Conservation (phyloP, 2,797 vertebrate species). For the Macropus fuliginosus region DNA sequence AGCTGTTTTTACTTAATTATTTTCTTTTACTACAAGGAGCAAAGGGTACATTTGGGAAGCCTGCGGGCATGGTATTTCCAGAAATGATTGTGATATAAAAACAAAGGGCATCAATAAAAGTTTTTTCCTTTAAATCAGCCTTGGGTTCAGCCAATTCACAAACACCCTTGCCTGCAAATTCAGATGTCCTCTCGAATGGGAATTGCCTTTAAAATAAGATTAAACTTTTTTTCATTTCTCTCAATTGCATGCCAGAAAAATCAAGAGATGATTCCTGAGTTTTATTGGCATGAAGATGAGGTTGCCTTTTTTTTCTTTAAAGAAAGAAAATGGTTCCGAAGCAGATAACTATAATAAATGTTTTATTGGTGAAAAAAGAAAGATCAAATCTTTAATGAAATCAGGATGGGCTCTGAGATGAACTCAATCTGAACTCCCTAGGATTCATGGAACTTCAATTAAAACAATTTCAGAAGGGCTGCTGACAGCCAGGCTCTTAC, state of each 20-base stretch:
- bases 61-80: background rate
- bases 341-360: constrained; percentile 82
- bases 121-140: constrained; percentile 5
- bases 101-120: constrained; percentile 1
- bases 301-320: constrained; percentile 16
- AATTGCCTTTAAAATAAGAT: constrained; percentile 25
- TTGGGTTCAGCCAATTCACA: background rate
- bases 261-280: constrained; percentile 58
- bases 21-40: constrained; percentile 2
- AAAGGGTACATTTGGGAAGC: background rate
- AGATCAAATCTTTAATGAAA: constrained; percentile 87
- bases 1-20: constrained; percentile 6
- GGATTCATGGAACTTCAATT: constrained; percentile 87
- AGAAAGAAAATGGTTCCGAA: constrained; percentile 72
- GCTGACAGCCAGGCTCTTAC: constrained; percentile 83
- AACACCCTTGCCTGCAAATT: constrained; percentile 14
- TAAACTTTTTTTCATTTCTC: background rate
- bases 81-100: constrained; percentile 3
- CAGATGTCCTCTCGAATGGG: background rate
- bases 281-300: constrained; percentile 62
- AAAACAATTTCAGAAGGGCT: constrained; percentile 85
- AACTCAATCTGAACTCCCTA: constrained; percentile 86
- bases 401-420: constrained; percentile 85
- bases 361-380: constrained; percentile 86
- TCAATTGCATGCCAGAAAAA: constrained; percentile 19